Evolutionary conservation across 2,113 vertebrate genomes (phyloP).

Genomic region (Xyliphius kryptos): DNA sequence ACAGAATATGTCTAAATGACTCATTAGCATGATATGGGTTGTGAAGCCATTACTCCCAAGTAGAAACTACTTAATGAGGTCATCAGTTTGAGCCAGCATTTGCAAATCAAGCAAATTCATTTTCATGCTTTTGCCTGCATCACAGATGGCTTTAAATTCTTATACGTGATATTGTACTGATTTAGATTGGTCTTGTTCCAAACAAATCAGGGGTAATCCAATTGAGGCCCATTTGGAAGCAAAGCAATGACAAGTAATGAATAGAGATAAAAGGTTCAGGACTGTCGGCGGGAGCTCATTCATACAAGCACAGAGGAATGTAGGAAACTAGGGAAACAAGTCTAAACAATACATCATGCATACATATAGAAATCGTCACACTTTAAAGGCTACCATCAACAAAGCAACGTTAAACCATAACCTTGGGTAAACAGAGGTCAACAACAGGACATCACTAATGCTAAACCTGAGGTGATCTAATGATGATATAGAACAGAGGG

Average conservation of each 20-base stretch:
- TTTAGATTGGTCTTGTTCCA: conserved; percentile 27
- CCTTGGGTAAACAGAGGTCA: too few relatives aligned
- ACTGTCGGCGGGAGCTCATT: not conserved
- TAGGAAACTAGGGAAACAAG: too few relatives aligned
- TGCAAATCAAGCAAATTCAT: conserved; percentile 26
- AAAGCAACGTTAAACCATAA: too few relatives aligned
- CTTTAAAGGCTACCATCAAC: too few relatives aligned
- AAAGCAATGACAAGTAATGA: conserved; percentile 35
- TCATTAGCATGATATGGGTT: conserved; percentile 22
- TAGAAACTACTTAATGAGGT: conserved; percentile 22
- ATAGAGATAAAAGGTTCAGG: conserved; percentile 21
- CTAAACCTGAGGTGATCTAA: too few relatives aligned
- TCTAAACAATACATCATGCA: too few relatives aligned
- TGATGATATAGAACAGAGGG: too few relatives aligned
- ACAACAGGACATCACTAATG: too few relatives aligned
- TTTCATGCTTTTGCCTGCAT: conserved; percentile 29
- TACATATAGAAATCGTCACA: too few relatives aligned
- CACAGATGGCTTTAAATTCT: conserved; percentile 20
- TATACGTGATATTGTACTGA: conserved; percentile 11
- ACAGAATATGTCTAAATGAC: conserved; percentile 18
- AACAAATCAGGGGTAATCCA: conserved; percentile 33
- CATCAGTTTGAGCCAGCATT: conserved; percentile 21
- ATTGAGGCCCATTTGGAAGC: conserved; percentile 28
- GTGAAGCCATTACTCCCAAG: conserved; percentile 1
- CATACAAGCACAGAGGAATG: too few relatives aligned